Base-by-base conservation (phyloP, 2,797 vertebrate genomes). In the Dromococcyx pavoninus region DNA sequence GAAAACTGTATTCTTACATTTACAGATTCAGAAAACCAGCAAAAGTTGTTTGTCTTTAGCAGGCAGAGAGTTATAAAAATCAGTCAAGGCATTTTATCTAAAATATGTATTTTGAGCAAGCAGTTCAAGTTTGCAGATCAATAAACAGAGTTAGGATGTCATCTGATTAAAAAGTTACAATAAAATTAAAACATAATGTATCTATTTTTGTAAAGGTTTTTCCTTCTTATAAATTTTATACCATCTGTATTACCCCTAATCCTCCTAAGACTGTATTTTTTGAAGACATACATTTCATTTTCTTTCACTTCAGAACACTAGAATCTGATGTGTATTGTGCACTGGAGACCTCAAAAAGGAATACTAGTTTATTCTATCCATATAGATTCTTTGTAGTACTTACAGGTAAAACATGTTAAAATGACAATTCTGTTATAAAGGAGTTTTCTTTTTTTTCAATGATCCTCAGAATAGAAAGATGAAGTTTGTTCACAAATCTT, bases 211-310 rank as follows among this genome's bases (percentile, higher is more conserved):
- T 78, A 74, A 62, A 16, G 25, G 82, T 88, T 95, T 88, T 86
- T 92, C 50, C 24, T 93, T 75, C 43, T 66, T 84, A 60, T 53
- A 8, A 28, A 53, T 88, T 64, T 87, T 91, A 43, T 83, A 83
- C 46, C 16, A 22, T 44, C 61, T 91, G 35, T 41, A 62, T 61
- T 81, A 41, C 41, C 44, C 32, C 35, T 66, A 77, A 18, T 15
- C 19, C 57, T 91, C 92, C 32, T 65, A 91, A 90, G 61, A 65
- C 30, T 72, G 41, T 67, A 85, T 62, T 70, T 95, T 97, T 90
- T 80, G 61, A 94, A 85, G 64, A 95, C 76, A 90, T 48, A 96
- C 91, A 66, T 93, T 96, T 86, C 97, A 70, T 95, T 95, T 95
- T 86, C 56, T 95, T 93, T 93, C 84, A 94, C 44, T 96, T 96